Conservation (phyloP, 2,113 vertebrate species). For the Regulus satrapa region DNA sequence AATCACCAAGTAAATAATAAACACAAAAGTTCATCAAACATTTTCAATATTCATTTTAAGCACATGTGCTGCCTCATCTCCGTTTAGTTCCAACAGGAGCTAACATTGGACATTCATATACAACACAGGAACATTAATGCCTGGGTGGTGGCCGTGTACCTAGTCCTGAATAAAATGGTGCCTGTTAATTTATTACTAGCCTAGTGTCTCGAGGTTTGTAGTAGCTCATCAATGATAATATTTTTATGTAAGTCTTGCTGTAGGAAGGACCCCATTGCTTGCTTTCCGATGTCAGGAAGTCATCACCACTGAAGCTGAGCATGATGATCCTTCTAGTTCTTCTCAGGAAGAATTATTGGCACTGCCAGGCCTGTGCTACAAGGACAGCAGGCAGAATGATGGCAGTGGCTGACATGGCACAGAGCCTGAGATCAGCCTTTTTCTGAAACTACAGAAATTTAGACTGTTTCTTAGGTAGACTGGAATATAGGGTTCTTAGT, state of each 20-base stretch:
- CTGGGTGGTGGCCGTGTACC: not conserved
- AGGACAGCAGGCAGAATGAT: not conserved
- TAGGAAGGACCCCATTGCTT: not conserved
- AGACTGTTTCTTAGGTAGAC: not conserved
- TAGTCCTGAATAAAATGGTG: not conserved
- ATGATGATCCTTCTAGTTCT: not conserved
- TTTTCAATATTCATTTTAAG: not conserved
- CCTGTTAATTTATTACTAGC: not conserved
- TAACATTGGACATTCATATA: too few species aligned
- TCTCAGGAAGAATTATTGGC: not conserved
- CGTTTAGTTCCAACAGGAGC: not conserved
- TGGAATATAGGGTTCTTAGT: not conserved
- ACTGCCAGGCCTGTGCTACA: not conserved
- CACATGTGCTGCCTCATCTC: not conserved
- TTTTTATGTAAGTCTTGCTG: not conserved
- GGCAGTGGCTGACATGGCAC: not conserved
- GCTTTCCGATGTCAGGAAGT: not conserved
- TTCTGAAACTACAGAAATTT: not conserved
- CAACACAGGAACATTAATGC: not conserved
- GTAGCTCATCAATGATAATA: not conserved
- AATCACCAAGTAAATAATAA: not conserved
- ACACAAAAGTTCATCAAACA: not conserved
- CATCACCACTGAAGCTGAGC: not conserved
- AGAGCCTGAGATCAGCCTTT: not conserved
- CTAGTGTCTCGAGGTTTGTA: not conserved